Percentiles rank a stretch among this genome's conserved stretches.
Evolutionary conservation across 2,113 vertebrate genomes (phyloP).

Genomic region (Chaetura pelagica): DNA sequence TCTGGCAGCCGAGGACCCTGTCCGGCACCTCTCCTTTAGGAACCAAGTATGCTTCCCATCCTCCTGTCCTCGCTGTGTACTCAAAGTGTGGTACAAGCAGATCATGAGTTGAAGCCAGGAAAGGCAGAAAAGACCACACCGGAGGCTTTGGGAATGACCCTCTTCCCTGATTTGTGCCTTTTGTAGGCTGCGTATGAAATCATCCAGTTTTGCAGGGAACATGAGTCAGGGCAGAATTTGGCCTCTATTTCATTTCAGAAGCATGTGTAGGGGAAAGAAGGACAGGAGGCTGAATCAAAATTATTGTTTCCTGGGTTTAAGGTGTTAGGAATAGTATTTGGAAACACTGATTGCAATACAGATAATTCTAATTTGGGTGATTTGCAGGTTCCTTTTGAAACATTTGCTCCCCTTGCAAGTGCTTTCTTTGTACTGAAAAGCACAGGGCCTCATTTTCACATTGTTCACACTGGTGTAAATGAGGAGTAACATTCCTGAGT

Average conservation of each 20-base stretch:
- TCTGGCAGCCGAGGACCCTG: conserved; percentile 95
- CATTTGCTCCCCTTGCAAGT: not conserved
- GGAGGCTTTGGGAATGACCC: not conserved
- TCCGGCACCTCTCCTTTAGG: conserved; percentile 91
- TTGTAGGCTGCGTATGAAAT: not conserved
- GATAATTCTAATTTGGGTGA: not conserved
- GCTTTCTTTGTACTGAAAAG: not conserved
- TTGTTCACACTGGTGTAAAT: not conserved
- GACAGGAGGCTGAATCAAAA: not conserved
- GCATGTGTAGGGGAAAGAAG: not conserved
- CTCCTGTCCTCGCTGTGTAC: not conserved
- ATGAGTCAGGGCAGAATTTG: not conserved
- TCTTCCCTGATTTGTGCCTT: not conserved
- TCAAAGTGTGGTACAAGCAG: not conserved
- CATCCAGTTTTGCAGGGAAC: not conserved
- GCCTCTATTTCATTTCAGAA: not conserved
- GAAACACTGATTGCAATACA: not conserved
- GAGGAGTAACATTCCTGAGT: not conserved
- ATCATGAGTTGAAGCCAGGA: not conserved
- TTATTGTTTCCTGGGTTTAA: not conserved
- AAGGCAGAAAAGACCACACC: not conserved
- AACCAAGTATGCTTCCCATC: conserved; percentile 85
- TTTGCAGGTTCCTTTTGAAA: not conserved
- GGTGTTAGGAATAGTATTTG: not conserved
- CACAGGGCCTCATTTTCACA: not conserved